Conservation (phyloP, 2,113 vertebrate species). For the Nyctibius bracteatus region DNA sequence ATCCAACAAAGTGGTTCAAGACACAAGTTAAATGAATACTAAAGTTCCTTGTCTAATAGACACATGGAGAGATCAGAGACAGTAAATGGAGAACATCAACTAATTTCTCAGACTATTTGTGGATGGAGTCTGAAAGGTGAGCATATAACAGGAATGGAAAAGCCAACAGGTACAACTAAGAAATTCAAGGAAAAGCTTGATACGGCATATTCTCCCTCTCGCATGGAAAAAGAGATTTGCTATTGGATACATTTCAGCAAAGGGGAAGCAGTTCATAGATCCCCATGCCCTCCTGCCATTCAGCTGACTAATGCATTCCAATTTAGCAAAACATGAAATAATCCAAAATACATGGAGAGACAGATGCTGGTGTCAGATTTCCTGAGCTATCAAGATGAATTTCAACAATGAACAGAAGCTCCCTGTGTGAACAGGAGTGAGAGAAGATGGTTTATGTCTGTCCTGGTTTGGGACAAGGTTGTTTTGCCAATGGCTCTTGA, state of each 20-base stretch:
- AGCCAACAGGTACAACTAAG: background rate
- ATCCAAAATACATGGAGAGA: background rate
- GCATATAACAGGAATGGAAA: background rate
- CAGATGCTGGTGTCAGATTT: background rate
- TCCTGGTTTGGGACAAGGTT: background rate
- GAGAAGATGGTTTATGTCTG: background rate
- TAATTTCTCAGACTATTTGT: background rate
- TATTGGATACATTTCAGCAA: background rate
- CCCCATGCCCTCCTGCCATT: background rate
- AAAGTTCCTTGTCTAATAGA: background rate
- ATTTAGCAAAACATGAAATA: background rate
- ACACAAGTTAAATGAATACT: background rate
- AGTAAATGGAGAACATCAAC: background rate
- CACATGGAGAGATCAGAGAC: background rate
- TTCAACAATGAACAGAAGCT: background rate
- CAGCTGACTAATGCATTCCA: background rate
- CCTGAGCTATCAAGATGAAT: background rate
- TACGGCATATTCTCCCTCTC: background rate
- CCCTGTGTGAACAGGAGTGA: background rate
- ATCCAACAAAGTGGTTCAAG: background rate
- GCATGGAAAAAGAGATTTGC: background rate
- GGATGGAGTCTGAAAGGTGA: background rate
- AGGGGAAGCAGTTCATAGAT: background rate
- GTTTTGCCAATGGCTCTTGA: background rate
- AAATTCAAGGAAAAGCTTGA: background rate